Evolutionary conservation across 2,888 invertebrate species (phyloP), one percentile per base, ranked within the genome.

Genomic region (Andrena praecox): DNA sequence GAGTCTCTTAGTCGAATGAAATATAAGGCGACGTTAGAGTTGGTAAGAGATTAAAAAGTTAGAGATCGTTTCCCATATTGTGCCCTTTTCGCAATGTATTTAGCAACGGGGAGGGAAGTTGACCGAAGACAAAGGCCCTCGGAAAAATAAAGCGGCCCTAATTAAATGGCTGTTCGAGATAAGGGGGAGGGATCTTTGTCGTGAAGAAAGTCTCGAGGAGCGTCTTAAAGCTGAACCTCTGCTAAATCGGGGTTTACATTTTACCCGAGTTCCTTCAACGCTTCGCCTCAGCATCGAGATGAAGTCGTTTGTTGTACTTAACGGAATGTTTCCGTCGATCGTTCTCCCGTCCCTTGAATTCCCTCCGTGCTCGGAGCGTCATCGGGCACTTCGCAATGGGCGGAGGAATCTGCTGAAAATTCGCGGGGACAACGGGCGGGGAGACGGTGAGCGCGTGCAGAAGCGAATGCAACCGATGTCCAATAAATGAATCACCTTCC

Each of bases 91-190:
- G 77, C 80, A 77, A 82, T 85, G 85, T 42, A 77, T 86, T 84
- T 71, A 78, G 48, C 63, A 76, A 63, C 80, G 82, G 79, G 85
- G 73, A 81, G 82, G 84, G 74, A 88, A 89, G 89, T 90, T 86
- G 76, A 81, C 62, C 82, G 88, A 72, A 90, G 89, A 92, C 90
- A 91, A 91, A 90, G 89, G 84, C 84, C 73, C 84, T 77, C 80
- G 85, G 85, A 73, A 86, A 89, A 90, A 90, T 89, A 91, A 91
- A 90, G 89, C 87, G 82, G 85, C 87, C 89, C 89, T 92, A 92
- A 93, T 93, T 93, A 92, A 93, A 92, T 87, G 90, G 89, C 83
- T 77, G 87, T 88, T 87, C 82, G 82, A 74, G 77, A 78, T 79
- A 85, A 71, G 83, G 84, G 56, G 79, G 82, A 52, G 80, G 82